phyloP scores from a whole-genome alignment of 2,797 vertebrate species.

The Rhinoraja longicauda region DNA sequence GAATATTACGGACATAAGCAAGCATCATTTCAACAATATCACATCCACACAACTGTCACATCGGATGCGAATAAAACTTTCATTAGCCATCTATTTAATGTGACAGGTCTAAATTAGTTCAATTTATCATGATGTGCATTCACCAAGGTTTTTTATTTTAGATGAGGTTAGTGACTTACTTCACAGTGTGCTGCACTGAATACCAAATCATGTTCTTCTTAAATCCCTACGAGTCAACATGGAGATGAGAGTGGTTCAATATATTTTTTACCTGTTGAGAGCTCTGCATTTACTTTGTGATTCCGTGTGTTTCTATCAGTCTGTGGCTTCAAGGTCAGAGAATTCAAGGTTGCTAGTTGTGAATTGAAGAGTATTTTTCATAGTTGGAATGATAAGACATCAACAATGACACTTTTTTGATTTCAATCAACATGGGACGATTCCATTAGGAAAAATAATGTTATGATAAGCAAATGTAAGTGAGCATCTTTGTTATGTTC shows the following conservation, averaged over 20 bases:
- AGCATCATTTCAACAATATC: neutral
- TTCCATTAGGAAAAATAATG: neutral
- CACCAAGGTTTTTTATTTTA: neutral
- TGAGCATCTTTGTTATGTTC: neutral
- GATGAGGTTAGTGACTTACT: conserved; percentile 16
- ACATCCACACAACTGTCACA: neutral
- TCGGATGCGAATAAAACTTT: conserved; percentile 20
- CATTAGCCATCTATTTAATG: conserved; percentile 28
- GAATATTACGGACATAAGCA: neutral
- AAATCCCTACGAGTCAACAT: conserved; percentile 11
- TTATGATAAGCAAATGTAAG: neutral
- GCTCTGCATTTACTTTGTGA: neutral
- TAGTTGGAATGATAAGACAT: neutral
- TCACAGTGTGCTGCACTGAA: conserved; percentile 6
- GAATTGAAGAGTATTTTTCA: neutral
- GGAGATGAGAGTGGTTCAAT: neutral
- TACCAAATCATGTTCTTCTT: neutral
- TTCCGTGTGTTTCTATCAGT: neutral
- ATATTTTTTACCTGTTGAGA: neutral
- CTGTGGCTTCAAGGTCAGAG: neutral
- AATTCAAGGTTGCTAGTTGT: neutral
- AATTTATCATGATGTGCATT: conserved; percentile 28
- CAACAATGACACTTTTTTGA: too few species aligned
- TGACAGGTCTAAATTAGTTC: conserved; percentile 24
- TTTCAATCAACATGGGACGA: neutral